A percentile compares a stretch with the other conserved stretches of the same genome.
Conservation (phyloP, 2,888 invertebrate genomes). For the Hofmannophila pseudospretella region DNA sequence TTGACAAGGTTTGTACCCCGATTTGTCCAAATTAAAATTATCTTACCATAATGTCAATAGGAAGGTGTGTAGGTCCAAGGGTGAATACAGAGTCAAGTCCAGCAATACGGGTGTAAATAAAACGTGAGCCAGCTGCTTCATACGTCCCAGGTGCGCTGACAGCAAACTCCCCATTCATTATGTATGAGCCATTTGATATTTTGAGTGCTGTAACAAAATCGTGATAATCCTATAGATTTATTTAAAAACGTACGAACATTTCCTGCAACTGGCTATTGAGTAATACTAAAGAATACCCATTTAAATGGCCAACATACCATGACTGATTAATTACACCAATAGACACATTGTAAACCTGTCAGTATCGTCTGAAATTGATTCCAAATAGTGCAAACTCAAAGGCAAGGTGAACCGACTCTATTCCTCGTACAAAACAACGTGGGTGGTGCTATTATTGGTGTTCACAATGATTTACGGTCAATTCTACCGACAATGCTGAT, state of each 20-base stretch:
- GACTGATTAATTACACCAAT: conserved; percentile 25
- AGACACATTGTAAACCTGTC: conserved; percentile 25
- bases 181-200: conserved; percentile 84
- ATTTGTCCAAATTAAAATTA: too few relatives aligned
- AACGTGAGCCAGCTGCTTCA: conserved; percentile 87
- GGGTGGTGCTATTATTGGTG: conserved; percentile 41
- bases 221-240: too few relatives aligned
- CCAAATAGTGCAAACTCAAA: conserved; percentile 33
- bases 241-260: conserved; percentile 1
- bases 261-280: not conserved
- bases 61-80: conserved; percentile 86
- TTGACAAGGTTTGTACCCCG: too few relatives aligned
- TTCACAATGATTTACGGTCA: conserved; percentile 45
- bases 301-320: conserved; percentile 2
- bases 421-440: conserved; percentile 41
- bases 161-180: conserved; percentile 91
- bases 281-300: not conserved
- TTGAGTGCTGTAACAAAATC: conserved; percentile 81
- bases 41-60: conserved; percentile 88
- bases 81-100: conserved; percentile 87
- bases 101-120: conserved; percentile 86
- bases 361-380: conserved; percentile 37
- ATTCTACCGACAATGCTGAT: conserved; percentile 40
- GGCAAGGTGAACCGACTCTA: conserved; percentile 33
- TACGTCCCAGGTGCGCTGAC: conserved; percentile 85